Evolutionary conservation across 2,797 vertebrate genomes (phyloP).

Genomic region (Momotus momota): DNA sequence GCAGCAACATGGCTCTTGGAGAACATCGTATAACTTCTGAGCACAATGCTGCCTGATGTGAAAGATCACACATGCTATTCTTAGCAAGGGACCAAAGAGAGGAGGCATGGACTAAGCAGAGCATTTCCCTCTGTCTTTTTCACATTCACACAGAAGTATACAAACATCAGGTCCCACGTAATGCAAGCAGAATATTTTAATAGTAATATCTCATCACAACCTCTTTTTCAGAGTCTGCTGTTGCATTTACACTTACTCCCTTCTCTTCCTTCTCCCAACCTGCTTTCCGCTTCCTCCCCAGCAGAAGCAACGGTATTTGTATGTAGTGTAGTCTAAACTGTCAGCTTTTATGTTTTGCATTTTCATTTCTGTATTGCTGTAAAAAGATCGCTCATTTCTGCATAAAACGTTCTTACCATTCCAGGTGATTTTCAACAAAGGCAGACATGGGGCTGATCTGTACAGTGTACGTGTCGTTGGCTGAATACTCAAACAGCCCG

Average conservation of each 20-base stretch:
- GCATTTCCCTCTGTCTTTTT: neutral
- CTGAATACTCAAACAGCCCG: slow-evolving; percentile 97
- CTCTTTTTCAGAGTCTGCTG: neutral
- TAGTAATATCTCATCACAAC: neutral
- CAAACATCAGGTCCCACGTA: neutral
- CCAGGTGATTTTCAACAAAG: slow-evolving; percentile 96
- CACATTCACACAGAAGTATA: neutral
- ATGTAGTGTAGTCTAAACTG: neutral
- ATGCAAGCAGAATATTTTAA: neutral
- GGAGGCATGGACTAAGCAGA: neutral
- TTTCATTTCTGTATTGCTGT: neutral
- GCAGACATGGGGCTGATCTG: slow-evolving; percentile 99
- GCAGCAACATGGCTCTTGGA: neutral
- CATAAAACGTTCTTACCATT: slow-evolving; percentile 85
- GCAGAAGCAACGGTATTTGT: neutral
- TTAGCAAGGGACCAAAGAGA: neutral
- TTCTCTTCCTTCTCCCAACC: neutral
- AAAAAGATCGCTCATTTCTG: neutral
- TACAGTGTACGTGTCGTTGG: slow-evolving; percentile 96
- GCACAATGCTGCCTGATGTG: neutral
- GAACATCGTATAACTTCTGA: neutral
- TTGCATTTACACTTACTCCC: neutral
- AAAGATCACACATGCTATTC: neutral
- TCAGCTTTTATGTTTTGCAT: neutral
- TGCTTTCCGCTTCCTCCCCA: neutral